Evolutionary conservation across 1,140 invertebrate species (phyloP).

Genomic region (Drosophila yakuba): DNA sequence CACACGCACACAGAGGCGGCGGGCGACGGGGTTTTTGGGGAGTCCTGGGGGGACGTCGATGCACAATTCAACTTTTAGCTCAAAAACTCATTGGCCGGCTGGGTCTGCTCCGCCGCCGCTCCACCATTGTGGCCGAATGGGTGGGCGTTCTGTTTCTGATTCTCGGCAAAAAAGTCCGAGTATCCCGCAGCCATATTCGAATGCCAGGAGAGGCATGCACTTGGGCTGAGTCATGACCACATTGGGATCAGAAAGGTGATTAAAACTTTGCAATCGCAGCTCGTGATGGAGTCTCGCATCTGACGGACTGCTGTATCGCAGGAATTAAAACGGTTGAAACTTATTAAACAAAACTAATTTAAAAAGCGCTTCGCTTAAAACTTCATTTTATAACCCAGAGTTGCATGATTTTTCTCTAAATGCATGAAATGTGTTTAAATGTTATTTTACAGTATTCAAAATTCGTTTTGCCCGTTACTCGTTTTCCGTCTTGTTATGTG

Average conservation of each 20-base stretch:
- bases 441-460: neutral
- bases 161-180: constrained; percentile 40
- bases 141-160: constrained; percentile 7
- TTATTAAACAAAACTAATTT: constrained; percentile 6
- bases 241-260: constrained; percentile 44
- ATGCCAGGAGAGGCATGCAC: constrained; percentile 43
- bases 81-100: constrained; percentile 78
- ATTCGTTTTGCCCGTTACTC: neutral
- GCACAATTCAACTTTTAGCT: constrained; percentile 82
- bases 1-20: constrained; percentile 45
- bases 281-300: neutral
- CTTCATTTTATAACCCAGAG: too few species aligned
- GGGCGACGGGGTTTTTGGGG: constrained; percentile 9
- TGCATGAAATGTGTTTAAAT: too few species aligned
- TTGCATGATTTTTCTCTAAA: too few species aligned
- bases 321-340: constrained; percentile 6
- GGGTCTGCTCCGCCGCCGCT: constrained; percentile 17
- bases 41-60: constrained; percentile 58
- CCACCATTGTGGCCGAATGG: constrained; percentile 19
- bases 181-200: constrained; percentile 73
- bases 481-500: constrained; percentile 12
- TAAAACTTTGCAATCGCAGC: constrained; percentile 35
- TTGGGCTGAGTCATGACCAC: constrained; percentile 34
- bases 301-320: constrained; percentile 7
- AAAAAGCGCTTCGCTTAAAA: too few species aligned